A percentile compares a stretch with the other conserved stretches of the same genome.
Conservation (phyloP, 2,888 invertebrate genomes). For the Melinaea menophilus region DNA sequence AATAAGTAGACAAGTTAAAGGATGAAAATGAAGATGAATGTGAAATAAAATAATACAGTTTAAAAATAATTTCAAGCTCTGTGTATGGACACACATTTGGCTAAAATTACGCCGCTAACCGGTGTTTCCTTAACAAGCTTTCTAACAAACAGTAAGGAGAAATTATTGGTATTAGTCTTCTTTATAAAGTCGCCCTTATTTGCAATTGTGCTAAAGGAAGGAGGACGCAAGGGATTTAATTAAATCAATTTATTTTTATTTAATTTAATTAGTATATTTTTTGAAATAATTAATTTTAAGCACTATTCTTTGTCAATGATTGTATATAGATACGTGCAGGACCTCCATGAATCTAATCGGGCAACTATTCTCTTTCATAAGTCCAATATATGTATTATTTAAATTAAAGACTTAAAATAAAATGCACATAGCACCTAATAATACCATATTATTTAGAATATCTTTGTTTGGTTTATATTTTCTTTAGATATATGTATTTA, state of each 20-base stretch:
- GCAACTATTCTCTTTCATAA: too few relatives aligned
- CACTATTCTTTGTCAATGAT: too few relatives aligned
- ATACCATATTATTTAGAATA: too few relatives aligned
- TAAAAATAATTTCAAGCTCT: not conserved
- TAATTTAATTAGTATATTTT: slow-evolving; percentile 1
- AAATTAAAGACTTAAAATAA: too few relatives aligned
- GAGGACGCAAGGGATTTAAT: slow-evolving; percentile 10
- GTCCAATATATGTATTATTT: too few relatives aligned
- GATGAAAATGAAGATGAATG: not conserved
- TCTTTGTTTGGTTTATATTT: too few relatives aligned
- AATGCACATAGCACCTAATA: too few relatives aligned
- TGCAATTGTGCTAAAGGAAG: slow-evolving; percentile 17
- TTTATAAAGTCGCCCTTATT: slow-evolving; percentile 41
- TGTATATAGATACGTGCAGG: too few relatives aligned
- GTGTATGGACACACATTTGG: slow-evolving; percentile 48
- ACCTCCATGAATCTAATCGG: too few relatives aligned
- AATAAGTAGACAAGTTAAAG: not conserved
- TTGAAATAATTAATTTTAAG: too few relatives aligned
- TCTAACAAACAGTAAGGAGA: slow-evolving; percentile 65
- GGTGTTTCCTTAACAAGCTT: slow-evolving; percentile 67
- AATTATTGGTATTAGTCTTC: slow-evolving; percentile 53
- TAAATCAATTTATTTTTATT: slow-evolving; percentile 4
- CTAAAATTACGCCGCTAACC: slow-evolving; percentile 66
- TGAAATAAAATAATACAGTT: not conserved
- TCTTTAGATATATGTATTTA: not conserved